Evolutionary conservation across 35 echinoderm and acorn worm genomes (phyloP), one percentile per base, ranked within the genome.

Genomic region (Ophioderma brevispina): DNA sequence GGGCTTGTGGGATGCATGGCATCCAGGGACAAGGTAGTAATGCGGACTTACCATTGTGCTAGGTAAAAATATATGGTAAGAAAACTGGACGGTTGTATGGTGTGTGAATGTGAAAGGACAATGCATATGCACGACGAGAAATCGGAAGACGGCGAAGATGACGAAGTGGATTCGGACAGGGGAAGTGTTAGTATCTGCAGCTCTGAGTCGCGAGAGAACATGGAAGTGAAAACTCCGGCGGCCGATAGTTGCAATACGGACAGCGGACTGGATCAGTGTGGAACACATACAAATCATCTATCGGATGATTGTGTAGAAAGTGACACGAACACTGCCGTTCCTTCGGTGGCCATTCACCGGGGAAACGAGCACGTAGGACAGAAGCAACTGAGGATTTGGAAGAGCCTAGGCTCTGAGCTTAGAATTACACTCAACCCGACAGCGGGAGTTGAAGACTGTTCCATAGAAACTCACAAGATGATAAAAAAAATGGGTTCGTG

Each of bases 161-260:
- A 8, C 4, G 41, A 46, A 17, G 59, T 15, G 28, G 17, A 70
- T 2, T 6, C 5, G 10, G 59, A 70, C 59, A 70, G 59, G n/a
- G 59, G 59, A 25, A 70, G 59, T 25, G 59, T 70, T 30, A 70
- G 59, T 70, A 70, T 70, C 28, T 70, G 59, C 59, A 70, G 59
- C 59, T 70, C 59, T 70, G 59, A 70, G 59, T 70, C 59, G 59
- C 59, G 59, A 6, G 59, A 70, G n/a, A 70, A 70, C 41, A 46
- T 46, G 41, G 5, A 46, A 30, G 10, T 70, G n/a, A 70, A 70
- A 15, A 70, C 15, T 6, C 17, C 59, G 4, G 59, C 28, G 59
- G 59, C 59, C 23, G 59, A 70, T 70, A 15, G 59, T 70, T 70
- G 59, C 59, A 70, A 70, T 70, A 46, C 41, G 17, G 41, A 46